Conservation (phyloP, 1,140 invertebrate species). For the Radopholus similis region DNA sequence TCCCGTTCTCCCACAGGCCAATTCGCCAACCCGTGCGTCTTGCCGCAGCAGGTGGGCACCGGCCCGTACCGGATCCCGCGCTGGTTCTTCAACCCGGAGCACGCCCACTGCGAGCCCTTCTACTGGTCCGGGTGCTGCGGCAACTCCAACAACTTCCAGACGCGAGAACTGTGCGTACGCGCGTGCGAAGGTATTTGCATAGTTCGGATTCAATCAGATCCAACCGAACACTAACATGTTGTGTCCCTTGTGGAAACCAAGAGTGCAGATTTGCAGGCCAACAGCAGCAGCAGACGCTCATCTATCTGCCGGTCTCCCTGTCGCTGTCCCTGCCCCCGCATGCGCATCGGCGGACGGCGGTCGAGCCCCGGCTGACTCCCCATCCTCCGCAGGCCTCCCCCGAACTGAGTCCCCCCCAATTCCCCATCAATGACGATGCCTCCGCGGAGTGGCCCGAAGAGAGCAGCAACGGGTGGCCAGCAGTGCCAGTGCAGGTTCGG, state of each 20-base stretch:
- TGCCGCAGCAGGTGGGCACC: slow-evolving; percentile 57
- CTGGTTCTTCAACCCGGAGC: slow-evolving; percentile 52
- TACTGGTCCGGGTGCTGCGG: slow-evolving; percentile 60
- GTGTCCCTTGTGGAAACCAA: slow-evolving; percentile 18
- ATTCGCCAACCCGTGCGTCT: slow-evolving; percentile 31
- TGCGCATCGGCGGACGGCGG: background rate
- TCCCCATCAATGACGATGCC: background rate
- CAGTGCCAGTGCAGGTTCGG: background rate
- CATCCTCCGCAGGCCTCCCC: background rate
- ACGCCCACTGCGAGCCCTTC: slow-evolving; percentile 51
- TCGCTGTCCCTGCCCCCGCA: slow-evolving; percentile 1
- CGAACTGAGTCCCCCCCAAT: background rate
- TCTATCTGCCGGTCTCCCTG: background rate
- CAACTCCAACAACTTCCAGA: slow-evolving; percentile 61
- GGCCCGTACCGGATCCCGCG: slow-evolving; percentile 56
- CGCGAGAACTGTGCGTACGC: slow-evolving; percentile 44
- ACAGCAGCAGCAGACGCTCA: too few species aligned
- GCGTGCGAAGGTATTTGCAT: slow-evolving; percentile 67
- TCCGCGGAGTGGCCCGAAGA: background rate
- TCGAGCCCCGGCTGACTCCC: background rate
- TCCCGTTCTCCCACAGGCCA: too few species aligned
- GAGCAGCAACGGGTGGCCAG: background rate
- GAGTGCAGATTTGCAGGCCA: background rate
- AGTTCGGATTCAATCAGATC: background rate
- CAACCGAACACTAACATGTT: background rate